These are phyloP conservation scores for Caranx ignobilis DNA, from an alignment of 2,113 vertebrate species.

Conservation along the genomic window DNA sequence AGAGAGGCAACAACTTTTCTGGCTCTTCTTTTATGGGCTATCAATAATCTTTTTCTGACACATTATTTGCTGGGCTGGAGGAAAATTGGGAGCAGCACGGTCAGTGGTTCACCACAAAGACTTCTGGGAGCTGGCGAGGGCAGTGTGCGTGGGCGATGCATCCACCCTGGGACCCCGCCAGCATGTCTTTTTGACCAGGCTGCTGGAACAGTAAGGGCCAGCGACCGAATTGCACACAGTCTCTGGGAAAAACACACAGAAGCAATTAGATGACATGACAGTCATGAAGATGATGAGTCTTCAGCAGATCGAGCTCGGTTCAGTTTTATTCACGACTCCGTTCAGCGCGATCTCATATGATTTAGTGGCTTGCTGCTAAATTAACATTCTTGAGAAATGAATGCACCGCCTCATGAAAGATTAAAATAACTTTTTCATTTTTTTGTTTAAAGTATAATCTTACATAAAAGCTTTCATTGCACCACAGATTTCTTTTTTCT, in stretches of 20 bases:
- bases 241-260: conserved; percentile 81
- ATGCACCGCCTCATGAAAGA: conserved; percentile 27
- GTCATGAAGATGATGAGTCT: conserved; percentile 83
- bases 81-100: conserved; percentile 82
- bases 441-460: conserved; percentile 5
- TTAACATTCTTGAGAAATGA: conserved; percentile 23
- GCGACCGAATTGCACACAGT: conserved; percentile 83
- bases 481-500: conserved; percentile 8
- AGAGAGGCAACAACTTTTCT: conserved; percentile 74
- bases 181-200: conserved; percentile 78
- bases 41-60: conserved; percentile 81
- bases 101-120: conserved; percentile 86
- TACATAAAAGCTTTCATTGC: conserved; percentile 6
- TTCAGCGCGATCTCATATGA: conserved; percentile 16
- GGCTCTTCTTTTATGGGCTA: conserved; percentile 79
- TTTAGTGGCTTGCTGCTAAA: conserved; percentile 23
- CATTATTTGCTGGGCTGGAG: conserved; percentile 85
- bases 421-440: conserved; percentile 12
- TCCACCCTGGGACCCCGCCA: conserved; percentile 84
- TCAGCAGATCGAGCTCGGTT: conserved; percentile 39
- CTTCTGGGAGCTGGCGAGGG: conserved; percentile 81
- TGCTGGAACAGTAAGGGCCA: conserved; percentile 79
- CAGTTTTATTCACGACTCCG: conserved; percentile 16
- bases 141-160: conserved; percentile 76
- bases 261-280: conserved; percentile 81